These are phyloP conservation scores for Dallia pectoralis DNA, from an alignment of 2,797 vertebrate species.

Conservation along the genomic window DNA sequence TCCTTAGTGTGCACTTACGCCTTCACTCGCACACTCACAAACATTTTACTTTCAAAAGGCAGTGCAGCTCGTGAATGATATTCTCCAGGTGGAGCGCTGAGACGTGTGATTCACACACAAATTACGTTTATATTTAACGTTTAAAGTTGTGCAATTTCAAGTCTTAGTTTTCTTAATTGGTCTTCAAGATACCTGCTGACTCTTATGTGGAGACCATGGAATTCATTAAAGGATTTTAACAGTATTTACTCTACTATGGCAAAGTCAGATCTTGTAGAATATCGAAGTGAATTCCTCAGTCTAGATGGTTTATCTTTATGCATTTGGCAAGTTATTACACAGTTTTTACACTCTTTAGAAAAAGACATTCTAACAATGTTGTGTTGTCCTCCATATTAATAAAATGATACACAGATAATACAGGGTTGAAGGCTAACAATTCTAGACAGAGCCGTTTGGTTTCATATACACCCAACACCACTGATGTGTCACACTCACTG, in stretches of 20 bases:
- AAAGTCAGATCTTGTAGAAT: neutral
- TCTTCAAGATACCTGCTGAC: neutral
- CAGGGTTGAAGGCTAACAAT: neutral
- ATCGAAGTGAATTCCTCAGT: neutral
- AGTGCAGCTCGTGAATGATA: neutral
- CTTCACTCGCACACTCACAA: neutral
- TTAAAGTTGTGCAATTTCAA: too few relatives aligned
- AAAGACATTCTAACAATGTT: neutral
- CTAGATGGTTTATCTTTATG: neutral
- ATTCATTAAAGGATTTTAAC: neutral
- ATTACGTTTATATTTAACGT: neutral
- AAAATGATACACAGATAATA: neutral
- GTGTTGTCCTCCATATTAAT: neutral
- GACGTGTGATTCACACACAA: neutral
- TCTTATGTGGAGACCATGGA: neutral
- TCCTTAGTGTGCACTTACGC: neutral
- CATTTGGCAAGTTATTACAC: neutral
- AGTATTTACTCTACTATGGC: neutral
- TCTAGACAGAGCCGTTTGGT: neutral
- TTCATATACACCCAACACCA: neutral
- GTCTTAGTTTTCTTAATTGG: neutral
- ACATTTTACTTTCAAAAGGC: slow-evolving; percentile 2
- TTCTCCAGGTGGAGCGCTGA: neutral
- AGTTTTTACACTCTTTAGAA: neutral
- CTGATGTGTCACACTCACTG: neutral